phyloP scores from a whole-genome alignment of 1,140 invertebrate genomes.

The Myzus persicae region DNA sequence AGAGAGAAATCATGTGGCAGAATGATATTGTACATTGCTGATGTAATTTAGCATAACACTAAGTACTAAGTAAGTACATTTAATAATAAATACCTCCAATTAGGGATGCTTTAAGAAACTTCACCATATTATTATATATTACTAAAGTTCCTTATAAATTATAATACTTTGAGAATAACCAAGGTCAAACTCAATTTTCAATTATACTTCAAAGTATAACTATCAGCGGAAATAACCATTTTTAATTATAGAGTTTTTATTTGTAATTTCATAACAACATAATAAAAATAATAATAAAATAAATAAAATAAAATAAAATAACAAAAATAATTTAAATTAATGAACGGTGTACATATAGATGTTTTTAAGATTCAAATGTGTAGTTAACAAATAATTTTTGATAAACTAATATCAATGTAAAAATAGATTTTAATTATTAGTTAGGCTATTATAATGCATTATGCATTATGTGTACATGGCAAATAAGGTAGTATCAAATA shows the following conservation, averaged over 20 bases:
- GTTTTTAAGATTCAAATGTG: not conserved
- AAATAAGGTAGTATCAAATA: not conserved
- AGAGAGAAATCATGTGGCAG: no score
- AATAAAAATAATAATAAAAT: not conserved
- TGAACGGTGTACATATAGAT: not conserved
- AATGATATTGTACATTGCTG: no score
- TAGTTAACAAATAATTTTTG: not conserved
- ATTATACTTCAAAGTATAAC: not conserved
- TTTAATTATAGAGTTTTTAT: slow-evolving; percentile 5
- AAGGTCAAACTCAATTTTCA: not conserved
- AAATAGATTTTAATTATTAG: not conserved
- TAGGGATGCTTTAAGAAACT: no score
- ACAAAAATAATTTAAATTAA: not conserved
- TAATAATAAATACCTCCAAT: not conserved
- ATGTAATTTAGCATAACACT: no score
- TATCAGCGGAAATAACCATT: not conserved
- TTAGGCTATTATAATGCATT: not conserved
- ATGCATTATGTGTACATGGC: no score
- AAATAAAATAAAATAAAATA: slow-evolving; percentile 2
- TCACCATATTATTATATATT: no score
- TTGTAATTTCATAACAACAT: not conserved
- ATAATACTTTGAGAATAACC: not conserved
- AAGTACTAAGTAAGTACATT: not conserved
- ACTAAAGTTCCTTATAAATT: not conserved
- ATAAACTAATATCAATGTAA: not conserved